phyloP scores from a whole-genome alignment of 2,888 invertebrate species.

The Sphaerophoria rueppellii region DNA sequence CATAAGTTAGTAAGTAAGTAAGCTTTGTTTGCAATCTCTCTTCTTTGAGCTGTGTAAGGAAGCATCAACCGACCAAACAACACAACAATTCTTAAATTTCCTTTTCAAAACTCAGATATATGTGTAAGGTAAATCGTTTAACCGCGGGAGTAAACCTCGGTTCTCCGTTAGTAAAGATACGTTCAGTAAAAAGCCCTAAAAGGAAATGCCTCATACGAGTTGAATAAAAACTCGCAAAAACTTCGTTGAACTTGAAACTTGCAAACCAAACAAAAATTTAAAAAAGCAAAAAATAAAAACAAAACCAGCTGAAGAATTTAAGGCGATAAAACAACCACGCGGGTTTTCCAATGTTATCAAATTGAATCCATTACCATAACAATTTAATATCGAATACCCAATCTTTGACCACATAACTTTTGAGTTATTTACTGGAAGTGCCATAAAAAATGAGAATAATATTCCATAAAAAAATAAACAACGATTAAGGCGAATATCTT shows the following conservation, averaged over 20 bases:
- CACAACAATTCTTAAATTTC: too few species aligned
- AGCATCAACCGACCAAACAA: too few species aligned
- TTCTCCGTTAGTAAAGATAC: too few species aligned
- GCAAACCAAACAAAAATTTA: not conserved
- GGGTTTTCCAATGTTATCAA: not conserved
- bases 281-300: too few species aligned
- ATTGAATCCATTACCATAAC: not conserved
- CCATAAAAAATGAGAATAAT: constrained; percentile 35
- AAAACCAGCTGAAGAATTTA: not conserved
- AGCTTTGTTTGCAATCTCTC: too few species aligned
- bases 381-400: not conserved
- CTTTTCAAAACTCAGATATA: too few species aligned
- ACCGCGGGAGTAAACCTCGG: too few species aligned
- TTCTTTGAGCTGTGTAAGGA: too few species aligned
- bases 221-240: not conserved
- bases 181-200: too few species aligned
- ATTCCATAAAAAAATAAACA: not conserved
- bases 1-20: too few species aligned
- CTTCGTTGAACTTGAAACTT: not conserved
- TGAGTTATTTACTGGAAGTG: constrained; percentile 40
- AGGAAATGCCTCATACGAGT: too few species aligned
- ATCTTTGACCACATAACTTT: constrained; percentile 49
- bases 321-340: not conserved
- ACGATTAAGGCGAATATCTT: constrained; percentile 26
- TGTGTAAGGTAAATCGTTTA: too few species aligned